Percentiles rank a stretch among this genome's conserved stretches.
phyloP scores from a whole-genome alignment of 2,113 vertebrate genomes.

The Rhizomys pruinosus region DNA sequence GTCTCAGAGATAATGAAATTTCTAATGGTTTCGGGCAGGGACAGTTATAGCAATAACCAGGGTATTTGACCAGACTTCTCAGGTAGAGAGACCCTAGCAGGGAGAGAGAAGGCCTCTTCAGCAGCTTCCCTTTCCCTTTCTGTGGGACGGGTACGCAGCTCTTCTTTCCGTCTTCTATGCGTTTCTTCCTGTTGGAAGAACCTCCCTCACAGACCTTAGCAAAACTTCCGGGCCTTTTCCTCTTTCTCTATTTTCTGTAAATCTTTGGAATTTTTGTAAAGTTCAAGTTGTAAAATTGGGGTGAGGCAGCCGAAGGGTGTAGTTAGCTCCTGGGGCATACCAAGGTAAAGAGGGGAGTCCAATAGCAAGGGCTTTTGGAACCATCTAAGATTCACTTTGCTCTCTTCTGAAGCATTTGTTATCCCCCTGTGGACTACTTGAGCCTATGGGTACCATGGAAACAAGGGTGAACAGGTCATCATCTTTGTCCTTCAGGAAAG shows the following conservation, averaged over 20 bases:
- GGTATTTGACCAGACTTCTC: not conserved
- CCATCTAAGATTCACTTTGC: not conserved
- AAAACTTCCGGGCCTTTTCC: not conserved
- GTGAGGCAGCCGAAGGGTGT: not conserved
- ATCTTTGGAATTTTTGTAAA: not conserved
- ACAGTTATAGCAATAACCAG: not conserved
- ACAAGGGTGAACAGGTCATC: not conserved
- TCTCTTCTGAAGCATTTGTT: not conserved
- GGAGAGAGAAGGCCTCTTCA: not conserved
- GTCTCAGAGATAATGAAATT: constrained; percentile 40
- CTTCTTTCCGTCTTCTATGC: not conserved
- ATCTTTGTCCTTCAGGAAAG: not conserved
- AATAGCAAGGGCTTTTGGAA: not conserved
- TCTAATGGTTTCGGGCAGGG: not conserved
- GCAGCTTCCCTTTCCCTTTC: not conserved
- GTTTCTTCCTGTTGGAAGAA: constrained; percentile 10
- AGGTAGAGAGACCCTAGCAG: not conserved
- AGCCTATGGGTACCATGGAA: not conserved
- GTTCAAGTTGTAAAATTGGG: not conserved
- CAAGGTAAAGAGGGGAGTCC: not conserved
- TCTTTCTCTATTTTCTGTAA: not conserved
- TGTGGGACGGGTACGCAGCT: not conserved
- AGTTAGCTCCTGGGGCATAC: not conserved
- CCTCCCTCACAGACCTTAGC: not conserved
- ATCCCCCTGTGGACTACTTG: not conserved